A percentile compares a stretch with the other conserved stretches of the same genome.
These are phyloP conservation scores for Trichonephila clavata DNA, from an alignment of 1,140 invertebrate species.

Conservation along the genomic window DNA sequence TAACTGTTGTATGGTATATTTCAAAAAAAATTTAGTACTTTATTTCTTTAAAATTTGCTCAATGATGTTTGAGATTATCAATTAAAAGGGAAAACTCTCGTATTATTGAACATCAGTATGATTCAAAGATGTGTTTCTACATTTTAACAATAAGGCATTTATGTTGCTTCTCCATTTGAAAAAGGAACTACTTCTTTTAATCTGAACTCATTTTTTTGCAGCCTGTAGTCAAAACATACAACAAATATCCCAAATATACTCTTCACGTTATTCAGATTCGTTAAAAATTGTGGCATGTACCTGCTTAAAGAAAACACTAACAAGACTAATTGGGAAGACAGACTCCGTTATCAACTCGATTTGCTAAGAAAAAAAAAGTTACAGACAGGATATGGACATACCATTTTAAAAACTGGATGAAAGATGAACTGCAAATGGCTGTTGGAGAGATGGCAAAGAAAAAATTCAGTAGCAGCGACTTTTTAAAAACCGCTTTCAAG, in stretches of 20 bases:
- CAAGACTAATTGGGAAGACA: conserved; percentile 31
- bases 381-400: conserved; percentile 23
- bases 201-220: neutral
- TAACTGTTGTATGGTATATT: too few species aligned
- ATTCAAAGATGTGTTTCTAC: too few species aligned
- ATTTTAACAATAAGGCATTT: neutral
- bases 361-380: neutral
- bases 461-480: neutral
- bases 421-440: conserved; percentile 59
- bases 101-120: too few species aligned
- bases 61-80: too few species aligned
- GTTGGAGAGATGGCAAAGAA: neutral
- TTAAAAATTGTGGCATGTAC: neutral
- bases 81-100: too few species aligned
- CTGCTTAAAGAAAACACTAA: neutral
- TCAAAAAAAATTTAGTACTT: too few species aligned
- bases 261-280: neutral
- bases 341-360: conserved; percentile 26
- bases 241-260: neutral
- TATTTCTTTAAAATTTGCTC: too few species aligned
- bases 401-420: neutral
- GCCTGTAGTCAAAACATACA: neutral
- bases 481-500: neutral
- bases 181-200: neutral
- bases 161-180: neutral